Base-by-base conservation (phyloP, 2,797 vertebrate genomes). In the Eremophila alpestris region DNA sequence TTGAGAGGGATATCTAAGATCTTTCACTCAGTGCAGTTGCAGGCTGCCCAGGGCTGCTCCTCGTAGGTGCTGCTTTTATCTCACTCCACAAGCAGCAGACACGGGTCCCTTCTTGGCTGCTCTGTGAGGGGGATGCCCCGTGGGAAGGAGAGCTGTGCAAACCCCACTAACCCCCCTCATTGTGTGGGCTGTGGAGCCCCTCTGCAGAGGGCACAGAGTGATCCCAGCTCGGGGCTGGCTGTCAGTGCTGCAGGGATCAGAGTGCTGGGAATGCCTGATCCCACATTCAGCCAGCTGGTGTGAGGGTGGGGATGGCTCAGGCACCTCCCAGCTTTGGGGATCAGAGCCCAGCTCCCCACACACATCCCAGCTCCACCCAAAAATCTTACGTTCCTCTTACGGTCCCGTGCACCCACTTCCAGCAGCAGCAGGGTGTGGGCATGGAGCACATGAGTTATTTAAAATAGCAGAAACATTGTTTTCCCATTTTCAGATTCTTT, bases 171-270 rank as follows among this genome's bases (percentile, higher is more conserved):
- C 48, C 34, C 24, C 3, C 34, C 51, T 62, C 4, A 0, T 48
- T 58, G 60, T 2, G 0, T 32, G 64, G 67, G 36, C 45, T 36
- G 54, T 18, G 54, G 17, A 71, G 41, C 2, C 0, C 2, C 3
- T 41, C 77, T 78, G 40, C 3, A 4, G 54, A 32, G 58, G 41
- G n/a, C 52, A 14, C 5, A 0, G 45, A 2, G 1, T 7, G 52
- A 48, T 34, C 51, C 73, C 56, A 4, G 52, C 83, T 67, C 2
- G 0, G 3, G 70, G 16, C 8, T 0, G 0, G 16, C 36, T 30
- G 13, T 51, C 2, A 3, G 3, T 16, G 36, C 86, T 16, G 22
- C 63, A 18, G 3, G 34, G 29, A 43, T 17, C 19, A 1, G 17
- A 34, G 63, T 12, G 45, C 81, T 3, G 16, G 65, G 54, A 48